A percentile compares a stretch with the other conserved stretches of the same genome.
These are phyloP conservation scores for Peucedramus taeniatus DNA, from an alignment of 2,113 vertebrate genomes.

Conservation along the genomic window DNA sequence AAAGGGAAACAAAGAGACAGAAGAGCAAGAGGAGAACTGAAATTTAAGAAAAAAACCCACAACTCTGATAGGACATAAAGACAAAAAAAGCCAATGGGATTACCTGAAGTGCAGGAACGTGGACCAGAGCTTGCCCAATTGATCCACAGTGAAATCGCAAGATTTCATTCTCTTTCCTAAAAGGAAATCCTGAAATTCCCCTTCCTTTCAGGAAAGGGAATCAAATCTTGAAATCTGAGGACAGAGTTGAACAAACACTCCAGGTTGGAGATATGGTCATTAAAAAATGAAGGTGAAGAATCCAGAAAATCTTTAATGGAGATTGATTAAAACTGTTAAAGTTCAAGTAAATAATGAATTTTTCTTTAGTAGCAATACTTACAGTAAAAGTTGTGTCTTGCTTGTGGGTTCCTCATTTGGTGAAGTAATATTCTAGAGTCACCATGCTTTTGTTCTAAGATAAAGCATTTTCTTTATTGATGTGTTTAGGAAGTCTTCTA, in stretches of 20 bases:
- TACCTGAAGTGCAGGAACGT: not conserved
- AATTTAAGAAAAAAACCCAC: no score
- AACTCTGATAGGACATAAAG: not conserved
- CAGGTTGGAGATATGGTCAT: not conserved
- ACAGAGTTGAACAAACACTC: not conserved
- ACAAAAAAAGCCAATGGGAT: not conserved
- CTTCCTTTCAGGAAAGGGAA: not conserved
- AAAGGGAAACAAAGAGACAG: not conserved
- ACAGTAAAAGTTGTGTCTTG: conserved; percentile 75
- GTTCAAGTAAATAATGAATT: not conserved
- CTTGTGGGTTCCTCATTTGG: conserved; percentile 79
- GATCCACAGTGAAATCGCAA: not conserved
- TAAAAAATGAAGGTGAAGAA: not conserved
- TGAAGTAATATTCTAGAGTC: conserved; percentile 71
- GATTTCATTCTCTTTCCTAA: not conserved
- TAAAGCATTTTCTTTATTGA: conserved; percentile 32
- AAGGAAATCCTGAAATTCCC: no score
- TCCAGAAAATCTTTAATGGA: not conserved
- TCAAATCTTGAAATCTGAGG: not conserved
- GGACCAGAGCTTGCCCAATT: not conserved
- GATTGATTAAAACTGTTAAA: not conserved
- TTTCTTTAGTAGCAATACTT: conserved; percentile 47
- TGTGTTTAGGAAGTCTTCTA: conserved; percentile 55
- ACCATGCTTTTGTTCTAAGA: conserved; percentile 71
- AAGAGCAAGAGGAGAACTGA: not conserved